Evolutionary conservation across 2,113 vertebrate species (phyloP).

Genomic region (Ammodramus savannarum): DNA sequence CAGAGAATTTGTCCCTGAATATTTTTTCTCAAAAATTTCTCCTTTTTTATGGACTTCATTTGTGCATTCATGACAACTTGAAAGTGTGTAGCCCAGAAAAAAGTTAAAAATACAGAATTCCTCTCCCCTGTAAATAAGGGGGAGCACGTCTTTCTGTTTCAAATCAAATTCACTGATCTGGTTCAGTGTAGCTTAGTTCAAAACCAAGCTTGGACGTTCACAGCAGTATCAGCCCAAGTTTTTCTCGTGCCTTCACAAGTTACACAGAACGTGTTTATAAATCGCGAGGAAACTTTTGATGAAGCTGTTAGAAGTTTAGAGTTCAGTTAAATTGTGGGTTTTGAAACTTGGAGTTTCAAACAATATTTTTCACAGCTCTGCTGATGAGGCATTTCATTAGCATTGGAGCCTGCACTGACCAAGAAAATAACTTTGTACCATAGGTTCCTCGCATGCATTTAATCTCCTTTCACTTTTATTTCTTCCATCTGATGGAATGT

Average conservation of each 20-base stretch:
- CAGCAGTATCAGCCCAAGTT: neutral
- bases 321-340: neutral
- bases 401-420: neutral
- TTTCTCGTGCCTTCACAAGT: neutral
- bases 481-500: constrained; percentile 51
- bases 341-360: neutral
- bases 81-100: neutral
- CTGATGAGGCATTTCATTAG: constrained; percentile 62
- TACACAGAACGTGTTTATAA: neutral
- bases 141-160: neutral
- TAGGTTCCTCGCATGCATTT: neutral
- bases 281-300: neutral
- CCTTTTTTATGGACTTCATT: neutral
- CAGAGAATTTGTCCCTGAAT: neutral
- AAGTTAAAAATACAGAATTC: neutral
- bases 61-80: neutral
- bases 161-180: neutral
- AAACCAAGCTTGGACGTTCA: neutral
- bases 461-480: constrained; percentile 45
- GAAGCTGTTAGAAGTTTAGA: neutral
- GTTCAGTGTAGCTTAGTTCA: neutral
- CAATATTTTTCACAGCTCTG: constrained; percentile 20
- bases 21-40: neutral
- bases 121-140: neutral
- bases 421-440: constrained; percentile 5